Evolutionary conservation across 2,797 vertebrate genomes (phyloP).

Genomic region (Siniperca obscura): DNA sequence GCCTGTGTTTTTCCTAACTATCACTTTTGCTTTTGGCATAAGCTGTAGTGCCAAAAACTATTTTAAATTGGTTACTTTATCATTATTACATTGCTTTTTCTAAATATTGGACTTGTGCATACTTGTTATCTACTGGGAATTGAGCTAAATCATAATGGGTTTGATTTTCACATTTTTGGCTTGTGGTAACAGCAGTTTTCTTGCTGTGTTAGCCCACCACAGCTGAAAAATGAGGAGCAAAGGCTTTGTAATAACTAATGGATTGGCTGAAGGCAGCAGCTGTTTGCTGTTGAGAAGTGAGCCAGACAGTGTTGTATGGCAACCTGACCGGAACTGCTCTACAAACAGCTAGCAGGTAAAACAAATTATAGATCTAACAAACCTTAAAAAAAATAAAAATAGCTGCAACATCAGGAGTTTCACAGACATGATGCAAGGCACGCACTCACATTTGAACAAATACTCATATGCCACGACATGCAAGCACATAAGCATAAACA

Average conservation of each 20-base stretch:
- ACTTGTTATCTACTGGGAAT: slow-evolving; percentile 12
- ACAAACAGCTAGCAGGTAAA: slow-evolving; percentile 51
- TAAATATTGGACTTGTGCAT: neutral
- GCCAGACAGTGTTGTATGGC: slow-evolving; percentile 47
- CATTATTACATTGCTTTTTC: slow-evolving; percentile 18
- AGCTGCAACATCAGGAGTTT: slow-evolving; percentile 6
- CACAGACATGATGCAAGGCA: neutral
- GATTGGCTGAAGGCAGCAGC: slow-evolving; percentile 51
- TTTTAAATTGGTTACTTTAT: slow-evolving; percentile 23
- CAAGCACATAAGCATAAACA: neutral
- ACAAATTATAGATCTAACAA: slow-evolving; percentile 46
- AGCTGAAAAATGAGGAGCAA: slow-evolving; percentile 15
- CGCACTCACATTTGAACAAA: neutral
- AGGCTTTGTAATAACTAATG: slow-evolving; percentile 32
- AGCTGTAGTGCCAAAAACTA: neutral
- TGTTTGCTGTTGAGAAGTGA: slow-evolving; percentile 57
- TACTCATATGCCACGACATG: neutral
- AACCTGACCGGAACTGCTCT: slow-evolving; percentile 44
- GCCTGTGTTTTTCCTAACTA: neutral
- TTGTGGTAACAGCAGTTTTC: slow-evolving; percentile 22
- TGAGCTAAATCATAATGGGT: neutral
- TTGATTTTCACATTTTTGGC: slow-evolving; percentile 7
- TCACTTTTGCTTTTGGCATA: slow-evolving; percentile 5
- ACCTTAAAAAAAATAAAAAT: neutral
- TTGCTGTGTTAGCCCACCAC: slow-evolving; percentile 9